These are phyloP conservation scores for Larimichthys crocea DNA, from an alignment of 2,113 vertebrate genomes.

Conservation along the genomic window DNA sequence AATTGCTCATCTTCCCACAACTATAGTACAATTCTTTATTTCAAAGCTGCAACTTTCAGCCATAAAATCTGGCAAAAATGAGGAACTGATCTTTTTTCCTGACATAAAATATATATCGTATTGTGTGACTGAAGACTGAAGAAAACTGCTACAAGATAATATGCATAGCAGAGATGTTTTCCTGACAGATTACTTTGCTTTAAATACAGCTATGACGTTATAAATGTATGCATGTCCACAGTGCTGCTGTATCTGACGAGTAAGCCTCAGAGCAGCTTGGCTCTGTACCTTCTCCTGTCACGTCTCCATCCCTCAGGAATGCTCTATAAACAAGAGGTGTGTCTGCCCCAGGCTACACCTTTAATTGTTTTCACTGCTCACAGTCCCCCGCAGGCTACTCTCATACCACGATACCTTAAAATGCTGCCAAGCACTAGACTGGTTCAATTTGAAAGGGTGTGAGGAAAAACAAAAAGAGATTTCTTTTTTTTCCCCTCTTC, in stretches of 20 bases:
- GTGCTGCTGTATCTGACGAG: conserved; percentile 33
- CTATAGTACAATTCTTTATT: too few species aligned
- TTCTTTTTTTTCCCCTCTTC: conserved; percentile 5
- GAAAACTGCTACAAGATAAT: neutral
- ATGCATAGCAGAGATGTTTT: conserved; percentile 17
- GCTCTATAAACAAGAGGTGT: conserved; percentile 77
- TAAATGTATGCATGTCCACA: conserved; percentile 25
- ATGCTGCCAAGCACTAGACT: conserved; percentile 68
- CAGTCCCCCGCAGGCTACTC: conserved; percentile 58
- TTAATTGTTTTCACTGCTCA: conserved; percentile 79
- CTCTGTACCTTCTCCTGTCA: conserved; percentile 60
- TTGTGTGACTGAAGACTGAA: neutral
- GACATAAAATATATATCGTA: neutral
- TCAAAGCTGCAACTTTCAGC: neutral
- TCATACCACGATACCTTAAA: conserved; percentile 65
- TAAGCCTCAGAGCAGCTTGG: conserved; percentile 56
- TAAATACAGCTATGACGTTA: conserved; percentile 19
- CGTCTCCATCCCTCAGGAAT: conserved; percentile 73
- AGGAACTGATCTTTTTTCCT: neutral
- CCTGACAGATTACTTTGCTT: conserved; percentile 17
- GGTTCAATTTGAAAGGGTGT: conserved; percentile 69
- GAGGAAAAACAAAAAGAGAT: conserved; percentile 62
- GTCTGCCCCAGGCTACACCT: conserved; percentile 71
- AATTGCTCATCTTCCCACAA: neutral
- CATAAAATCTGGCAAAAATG: neutral